Percentiles rank a stretch among this genome's conserved stretches.
Evolutionary conservation across 2,888 invertebrate species (phyloP).

Genomic region (Drosophila falleni): DNA sequence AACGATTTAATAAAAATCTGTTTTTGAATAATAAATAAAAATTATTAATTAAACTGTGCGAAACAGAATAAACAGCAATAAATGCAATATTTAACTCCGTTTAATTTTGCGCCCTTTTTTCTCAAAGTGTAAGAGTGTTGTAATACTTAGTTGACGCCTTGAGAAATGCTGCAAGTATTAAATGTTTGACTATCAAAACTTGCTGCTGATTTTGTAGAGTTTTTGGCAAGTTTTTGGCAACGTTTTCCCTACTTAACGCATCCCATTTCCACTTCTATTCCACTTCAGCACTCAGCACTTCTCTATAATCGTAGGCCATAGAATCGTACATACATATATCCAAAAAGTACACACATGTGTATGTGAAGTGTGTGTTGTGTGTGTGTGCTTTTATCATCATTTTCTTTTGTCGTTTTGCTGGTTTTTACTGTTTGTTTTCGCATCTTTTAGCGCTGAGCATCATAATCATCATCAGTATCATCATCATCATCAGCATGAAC

Average conservation of each 20-base stretch:
- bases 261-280: neutral
- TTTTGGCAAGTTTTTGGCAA: conserved; percentile 10
- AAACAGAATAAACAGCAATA: neutral
- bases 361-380: conserved; percentile 21
- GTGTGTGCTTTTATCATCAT: conserved; percentile 43
- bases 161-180: conserved; percentile 1
- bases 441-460: conserved; percentile 31
- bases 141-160: conserved; percentile 3
- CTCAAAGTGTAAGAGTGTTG: neutral
- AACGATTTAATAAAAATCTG: too few species aligned
- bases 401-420: conserved; percentile 44
- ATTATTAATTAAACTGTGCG: too few species aligned
- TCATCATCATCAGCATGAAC: conserved; percentile 46
- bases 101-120: neutral
- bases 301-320: conserved; percentile 11
- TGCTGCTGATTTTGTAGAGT: conserved; percentile 21
- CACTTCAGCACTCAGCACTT: neutral
- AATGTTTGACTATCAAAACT: conserved; percentile 30
- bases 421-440: conserved; percentile 60
- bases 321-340: conserved; percentile 1
- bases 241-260: conserved; percentile 4
- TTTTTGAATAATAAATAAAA: neutral
- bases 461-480: conserved; percentile 23
- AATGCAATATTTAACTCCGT: neutral
- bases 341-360: conserved; percentile 11